Evolutionary conservation across 2,888 invertebrate species (phyloP).

Genomic region (Galerucella nymphaeae): DNA sequence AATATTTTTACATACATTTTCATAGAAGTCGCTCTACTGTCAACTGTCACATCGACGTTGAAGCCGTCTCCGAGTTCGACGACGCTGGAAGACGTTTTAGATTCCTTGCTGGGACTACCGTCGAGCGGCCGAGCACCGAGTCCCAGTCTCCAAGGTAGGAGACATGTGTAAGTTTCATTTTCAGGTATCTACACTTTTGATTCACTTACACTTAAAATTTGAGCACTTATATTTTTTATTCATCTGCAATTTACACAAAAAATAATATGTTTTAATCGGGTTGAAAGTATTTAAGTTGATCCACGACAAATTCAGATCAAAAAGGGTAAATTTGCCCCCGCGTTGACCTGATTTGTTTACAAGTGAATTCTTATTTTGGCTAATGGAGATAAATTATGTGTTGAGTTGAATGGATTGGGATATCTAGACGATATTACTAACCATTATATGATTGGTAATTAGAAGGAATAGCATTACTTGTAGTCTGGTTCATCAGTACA

Average conservation of each 20-base stretch:
- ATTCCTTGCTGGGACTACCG: conserved; percentile 89
- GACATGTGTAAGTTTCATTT: conserved; percentile 82
- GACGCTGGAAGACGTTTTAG: conserved; percentile 93
- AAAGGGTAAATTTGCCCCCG: too few species aligned
- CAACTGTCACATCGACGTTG: conserved; percentile 65
- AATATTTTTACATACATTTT: conserved; percentile 41
- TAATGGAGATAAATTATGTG: too few species aligned
- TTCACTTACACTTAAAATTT: conserved; percentile 34
- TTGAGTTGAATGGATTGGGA: too few species aligned
- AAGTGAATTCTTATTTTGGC: too few species aligned
- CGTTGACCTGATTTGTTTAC: too few species aligned
- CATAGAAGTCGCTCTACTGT: conserved; percentile 62
- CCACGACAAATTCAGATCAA: too few species aligned
- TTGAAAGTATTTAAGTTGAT: too few species aligned
- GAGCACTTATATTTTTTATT: conserved; percentile 17
- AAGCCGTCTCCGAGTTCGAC: conserved; percentile 83
- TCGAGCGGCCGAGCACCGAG: conserved; percentile 82
- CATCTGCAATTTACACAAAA: conserved; percentile 39
- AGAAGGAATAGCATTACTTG: too few species aligned
- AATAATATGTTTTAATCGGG: background rate
- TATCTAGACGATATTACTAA: too few species aligned
- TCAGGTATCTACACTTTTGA: conserved; percentile 61
- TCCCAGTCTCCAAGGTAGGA: conserved; percentile 76
- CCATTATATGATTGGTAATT: too few species aligned
- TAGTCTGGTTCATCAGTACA: too few species aligned